phyloP scores from a whole-genome alignment of 2,113 vertebrate species.

The Corydoras sp. region DNA sequence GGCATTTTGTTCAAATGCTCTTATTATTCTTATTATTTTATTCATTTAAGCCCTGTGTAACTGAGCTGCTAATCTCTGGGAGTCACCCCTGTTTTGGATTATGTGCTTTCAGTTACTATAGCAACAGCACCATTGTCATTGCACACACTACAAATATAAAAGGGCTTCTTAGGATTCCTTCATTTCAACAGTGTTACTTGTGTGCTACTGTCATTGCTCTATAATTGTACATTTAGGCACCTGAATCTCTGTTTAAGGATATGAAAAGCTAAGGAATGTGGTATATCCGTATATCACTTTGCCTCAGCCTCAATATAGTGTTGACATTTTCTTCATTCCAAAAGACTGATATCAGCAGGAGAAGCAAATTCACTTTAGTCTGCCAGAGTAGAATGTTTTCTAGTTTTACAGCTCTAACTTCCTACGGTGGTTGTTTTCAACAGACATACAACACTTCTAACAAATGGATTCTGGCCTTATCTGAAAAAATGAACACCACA shows the following conservation, averaged over 20 bases:
- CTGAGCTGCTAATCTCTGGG: not conserved
- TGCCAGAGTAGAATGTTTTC: no score
- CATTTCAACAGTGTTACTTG: not conserved
- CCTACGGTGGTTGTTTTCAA: no score
- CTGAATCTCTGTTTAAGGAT: not conserved
- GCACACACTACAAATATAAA: not conserved
- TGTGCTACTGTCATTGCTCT: not conserved
- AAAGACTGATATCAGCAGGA: not conserved
- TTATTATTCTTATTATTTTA: no score
- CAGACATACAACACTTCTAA: not conserved
- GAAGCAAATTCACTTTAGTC: not conserved
- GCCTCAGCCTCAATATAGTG: not conserved
- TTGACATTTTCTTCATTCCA: not conserved
- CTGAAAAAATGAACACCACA: not conserved
- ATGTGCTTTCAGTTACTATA: conserved; percentile 1
- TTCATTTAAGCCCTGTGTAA: not conserved
- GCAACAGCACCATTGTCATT: not conserved
- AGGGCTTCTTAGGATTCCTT: not conserved
- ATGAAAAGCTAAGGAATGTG: no score
- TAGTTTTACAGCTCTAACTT: no score
- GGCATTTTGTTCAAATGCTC: no score
- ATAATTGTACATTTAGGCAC: not conserved
- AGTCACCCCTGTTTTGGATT: not conserved
- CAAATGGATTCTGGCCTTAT: not conserved
- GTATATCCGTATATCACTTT: not conserved